A percentile compares a stretch with the other conserved stretches of the same genome.
Evolutionary conservation across 2,888 invertebrate genomes (phyloP).

Genomic region (Micoletzkya japonica): DNA sequence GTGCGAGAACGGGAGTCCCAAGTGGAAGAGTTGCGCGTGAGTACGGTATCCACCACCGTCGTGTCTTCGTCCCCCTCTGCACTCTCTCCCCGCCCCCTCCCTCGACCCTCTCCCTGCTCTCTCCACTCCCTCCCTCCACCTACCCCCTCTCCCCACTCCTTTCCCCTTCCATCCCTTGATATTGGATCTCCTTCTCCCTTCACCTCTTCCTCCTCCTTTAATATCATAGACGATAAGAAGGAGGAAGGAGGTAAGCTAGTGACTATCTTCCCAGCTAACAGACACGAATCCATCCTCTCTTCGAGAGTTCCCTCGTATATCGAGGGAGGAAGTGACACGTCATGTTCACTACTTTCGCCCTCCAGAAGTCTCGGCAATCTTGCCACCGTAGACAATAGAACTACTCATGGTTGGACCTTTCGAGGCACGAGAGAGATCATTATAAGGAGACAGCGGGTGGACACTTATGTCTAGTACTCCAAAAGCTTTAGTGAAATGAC

Average conservation of each 20-base stretch:
- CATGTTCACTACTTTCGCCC: too few species aligned
- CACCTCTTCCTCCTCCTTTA: slow-evolving; percentile 9
- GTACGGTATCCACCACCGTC: slow-evolving; percentile 4
- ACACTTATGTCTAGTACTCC: not conserved
- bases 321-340: slow-evolving; percentile 28
- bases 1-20: slow-evolving; percentile 46
- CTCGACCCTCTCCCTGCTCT: not conserved
- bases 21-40: slow-evolving; percentile 36
- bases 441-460: not conserved
- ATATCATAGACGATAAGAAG: too few species aligned
- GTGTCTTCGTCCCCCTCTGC: not conserved
- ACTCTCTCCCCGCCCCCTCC: not conserved
- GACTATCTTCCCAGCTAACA: slow-evolving; percentile 25
- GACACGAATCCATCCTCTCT: too few species aligned
- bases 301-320: too few species aligned
- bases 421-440: not conserved
- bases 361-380: too few species aligned
- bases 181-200: not conserved
- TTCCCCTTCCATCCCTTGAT: not conserved
- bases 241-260: too few species aligned
- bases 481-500: not conserved
- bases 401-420: too few species aligned
- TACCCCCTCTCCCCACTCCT: not conserved
- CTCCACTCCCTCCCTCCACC: not conserved
- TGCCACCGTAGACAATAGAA: not conserved